A percentile compares a stretch with the other conserved stretches of the same genome.
These are phyloP conservation scores for Hylaeus anthracinus DNA, from an alignment of 1,140 invertebrate genomes.

Conservation along the genomic window DNA sequence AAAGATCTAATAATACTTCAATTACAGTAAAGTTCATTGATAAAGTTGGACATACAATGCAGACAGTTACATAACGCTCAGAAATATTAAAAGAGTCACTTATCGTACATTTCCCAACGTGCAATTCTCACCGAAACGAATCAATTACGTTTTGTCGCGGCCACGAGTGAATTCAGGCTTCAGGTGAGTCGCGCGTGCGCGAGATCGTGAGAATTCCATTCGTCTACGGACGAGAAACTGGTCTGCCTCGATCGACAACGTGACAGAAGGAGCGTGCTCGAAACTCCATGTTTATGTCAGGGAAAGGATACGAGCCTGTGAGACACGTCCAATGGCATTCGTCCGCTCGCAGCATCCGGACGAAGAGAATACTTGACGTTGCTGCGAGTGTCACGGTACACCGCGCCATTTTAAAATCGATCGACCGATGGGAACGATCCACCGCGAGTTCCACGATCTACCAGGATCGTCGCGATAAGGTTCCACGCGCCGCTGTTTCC, in stretches of 20 bases:
- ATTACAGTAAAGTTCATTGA: too few species aligned
- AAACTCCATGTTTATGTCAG: conserved; percentile 29
- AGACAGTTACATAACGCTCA: too few species aligned
- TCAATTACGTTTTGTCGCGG: too few species aligned
- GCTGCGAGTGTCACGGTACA: conserved; percentile 31
- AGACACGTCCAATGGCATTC: conserved; percentile 44
- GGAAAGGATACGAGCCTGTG: conserved; percentile 36
- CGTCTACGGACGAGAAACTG: conserved; percentile 16
- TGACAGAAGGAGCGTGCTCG: conserved; percentile 17
- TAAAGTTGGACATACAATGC: too few species aligned
- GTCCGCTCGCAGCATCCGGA: conserved; percentile 13
- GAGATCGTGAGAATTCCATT: conserved; percentile 36
- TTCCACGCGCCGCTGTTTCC: too few species aligned
- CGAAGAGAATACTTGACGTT: conserved; percentile 26
- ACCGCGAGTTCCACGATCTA: conserved; percentile 3
- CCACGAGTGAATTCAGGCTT: too few species aligned
- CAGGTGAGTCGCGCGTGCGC: neutral
- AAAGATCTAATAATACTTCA: too few species aligned
- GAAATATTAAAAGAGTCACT: too few species aligned
- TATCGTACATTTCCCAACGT: too few species aligned
- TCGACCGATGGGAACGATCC: neutral
- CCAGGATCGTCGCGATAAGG: neutral
- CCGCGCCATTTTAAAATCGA: conserved; percentile 60
- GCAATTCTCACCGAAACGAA: too few species aligned
- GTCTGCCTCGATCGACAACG: conserved; percentile 27